phyloP scores from a whole-genome alignment of 2,888 invertebrate species.

The Chaetoderma sp. region DNA sequence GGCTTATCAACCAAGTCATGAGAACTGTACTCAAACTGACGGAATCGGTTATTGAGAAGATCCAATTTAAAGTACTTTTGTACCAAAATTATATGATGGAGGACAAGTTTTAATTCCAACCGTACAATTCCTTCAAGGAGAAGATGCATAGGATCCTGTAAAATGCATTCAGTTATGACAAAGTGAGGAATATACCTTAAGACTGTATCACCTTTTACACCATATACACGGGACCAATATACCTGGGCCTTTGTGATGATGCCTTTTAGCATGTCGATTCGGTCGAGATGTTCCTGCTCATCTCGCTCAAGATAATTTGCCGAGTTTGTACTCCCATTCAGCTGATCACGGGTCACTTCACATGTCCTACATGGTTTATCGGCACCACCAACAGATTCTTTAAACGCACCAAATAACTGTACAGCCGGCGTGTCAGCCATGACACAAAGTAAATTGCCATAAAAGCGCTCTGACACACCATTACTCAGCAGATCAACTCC shows the following conservation, averaged over 20 bases:
- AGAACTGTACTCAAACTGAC: slow-evolving; percentile 3
- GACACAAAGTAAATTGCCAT: no score
- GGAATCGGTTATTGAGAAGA: neutral
- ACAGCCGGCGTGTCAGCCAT: slow-evolving; percentile 1
- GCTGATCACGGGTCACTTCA: neutral
- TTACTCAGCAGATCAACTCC: neutral
- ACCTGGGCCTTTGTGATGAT: neutral
- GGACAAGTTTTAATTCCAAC: neutral
- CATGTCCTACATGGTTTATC: slow-evolving; percentile 5
- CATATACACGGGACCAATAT: neutral
- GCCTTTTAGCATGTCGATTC: neutral
- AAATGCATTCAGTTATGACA: neutral
- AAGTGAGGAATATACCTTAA: neutral
- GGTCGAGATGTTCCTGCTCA: neutral
- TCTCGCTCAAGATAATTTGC: neutral
- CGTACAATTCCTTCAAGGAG: slow-evolving; percentile 12
- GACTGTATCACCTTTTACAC: neutral
- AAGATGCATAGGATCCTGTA: slow-evolving; percentile 23
- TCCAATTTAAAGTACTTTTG: slow-evolving; percentile 5
- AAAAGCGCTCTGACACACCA: no score
- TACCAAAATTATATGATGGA: neutral
- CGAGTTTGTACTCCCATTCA: neutral
- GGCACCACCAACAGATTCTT: slow-evolving; percentile 7
- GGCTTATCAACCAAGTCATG: neutral
- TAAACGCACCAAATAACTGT: slow-evolving; percentile 4